These are phyloP conservation scores for Petaurus breviceps DNA, from an alignment of 2,113 vertebrate species.

Conservation along the genomic window DNA sequence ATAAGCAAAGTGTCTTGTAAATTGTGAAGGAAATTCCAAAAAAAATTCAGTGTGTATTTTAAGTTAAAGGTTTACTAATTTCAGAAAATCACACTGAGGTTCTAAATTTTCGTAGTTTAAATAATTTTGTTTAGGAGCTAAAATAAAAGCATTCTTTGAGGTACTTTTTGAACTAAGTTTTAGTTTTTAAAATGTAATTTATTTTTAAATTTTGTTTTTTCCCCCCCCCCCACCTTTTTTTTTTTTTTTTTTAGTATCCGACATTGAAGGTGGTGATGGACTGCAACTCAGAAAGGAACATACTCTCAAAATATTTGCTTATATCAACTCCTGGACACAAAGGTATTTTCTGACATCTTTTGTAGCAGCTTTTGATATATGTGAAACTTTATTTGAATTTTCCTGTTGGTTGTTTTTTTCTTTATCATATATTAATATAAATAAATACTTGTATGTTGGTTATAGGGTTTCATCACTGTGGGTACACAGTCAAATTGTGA, in stretches of 20 bases:
- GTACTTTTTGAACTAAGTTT: conserved; percentile 38
- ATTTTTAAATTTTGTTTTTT: conserved; percentile 22
- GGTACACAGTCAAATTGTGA: not conserved
- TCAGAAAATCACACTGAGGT: not conserved
- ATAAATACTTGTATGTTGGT: not conserved
- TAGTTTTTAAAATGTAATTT: conserved; percentile 48
- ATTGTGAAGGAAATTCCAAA: not conserved
- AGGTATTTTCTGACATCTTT: conserved; percentile 85
- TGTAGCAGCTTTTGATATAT: not conserved
- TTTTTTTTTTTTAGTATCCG: conserved; percentile 91
- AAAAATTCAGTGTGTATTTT: not conserved
- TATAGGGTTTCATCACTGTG: not conserved
- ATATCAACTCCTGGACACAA: conserved; percentile 99
- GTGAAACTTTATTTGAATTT: not conserved
- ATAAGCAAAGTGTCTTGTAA: not conserved
- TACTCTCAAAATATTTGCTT: conserved; percentile 98
- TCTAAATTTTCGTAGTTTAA: not conserved
- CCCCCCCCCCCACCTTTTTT: conserved; percentile 6
- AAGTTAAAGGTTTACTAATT: not conserved
- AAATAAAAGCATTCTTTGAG: conserved; percentile 36
- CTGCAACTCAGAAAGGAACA: conserved; percentile 99
- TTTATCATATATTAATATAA: not conserved
- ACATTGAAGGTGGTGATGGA: conserved; percentile 95
- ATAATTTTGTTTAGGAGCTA: conserved; percentile 18
- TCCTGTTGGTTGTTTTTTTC: not conserved